Evolutionary conservation across 2,113 vertebrate genomes (phyloP), one percentile per base, ranked within the genome.

Genomic region (Bagarius yarrelli): DNA sequence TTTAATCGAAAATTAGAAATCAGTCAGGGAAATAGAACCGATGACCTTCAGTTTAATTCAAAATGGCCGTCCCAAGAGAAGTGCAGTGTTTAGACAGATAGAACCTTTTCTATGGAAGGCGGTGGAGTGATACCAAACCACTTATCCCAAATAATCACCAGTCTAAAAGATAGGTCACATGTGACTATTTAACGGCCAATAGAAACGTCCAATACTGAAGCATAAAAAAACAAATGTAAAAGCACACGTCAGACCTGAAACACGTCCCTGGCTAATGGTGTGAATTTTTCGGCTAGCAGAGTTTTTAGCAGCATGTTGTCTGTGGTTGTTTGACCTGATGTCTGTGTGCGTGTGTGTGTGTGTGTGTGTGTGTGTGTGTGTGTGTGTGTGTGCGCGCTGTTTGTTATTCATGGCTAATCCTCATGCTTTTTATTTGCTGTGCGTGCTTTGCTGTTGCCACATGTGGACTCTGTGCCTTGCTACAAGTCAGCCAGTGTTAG

Each of bases 301-400:
- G 9, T 4, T 72, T 60, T 81, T 44, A 69, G 72, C 69, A 74
- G 66, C 90, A 88, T 86, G 88, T 89, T 91, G 88, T 87, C 84
- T 83, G 85, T 90, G 89, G 88, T 87, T 53, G 67, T 30, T 36
- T 69, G 52, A 34, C 66, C 61, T 44, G 6, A 19, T 0, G 21
- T 34, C n/a, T n/a, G n/a, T n/a, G n/a, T n/a, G n/a, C 6, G 36
- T 40, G 6, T 6, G 44, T 47, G 9, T 47, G 4, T 47, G 44
- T 47, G 44, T 47, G 44, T 47, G 44, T 47, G 44, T 47, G 44
- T 47, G 44, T 47, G 44, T 47, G 44, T 47, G 44, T 47, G 44
- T 47, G 44, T 47, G 44, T 47, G 44, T 47, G 44, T 40, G 36
- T 40, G 13, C 67, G 59, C 34, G 18, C 6, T 59, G 52, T 53